Evolutionary conservation across 2,113 vertebrate species (phyloP).

Genomic region (Monopterus albus): DNA sequence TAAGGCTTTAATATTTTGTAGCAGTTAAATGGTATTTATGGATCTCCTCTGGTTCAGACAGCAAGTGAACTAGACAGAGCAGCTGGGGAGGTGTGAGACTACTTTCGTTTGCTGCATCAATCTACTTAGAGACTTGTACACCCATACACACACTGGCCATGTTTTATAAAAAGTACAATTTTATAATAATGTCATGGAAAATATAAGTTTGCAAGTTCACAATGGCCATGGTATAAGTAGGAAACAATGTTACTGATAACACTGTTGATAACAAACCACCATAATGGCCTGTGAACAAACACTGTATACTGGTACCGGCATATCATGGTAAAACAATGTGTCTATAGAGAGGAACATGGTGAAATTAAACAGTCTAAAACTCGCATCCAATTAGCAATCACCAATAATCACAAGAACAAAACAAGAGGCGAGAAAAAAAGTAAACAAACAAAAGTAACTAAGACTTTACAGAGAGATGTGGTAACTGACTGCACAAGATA

Average conservation of each 20-base stretch:
- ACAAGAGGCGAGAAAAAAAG: no score
- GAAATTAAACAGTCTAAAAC: no score
- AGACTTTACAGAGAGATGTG: no score
- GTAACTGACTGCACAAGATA: no score
- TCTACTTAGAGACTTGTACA: slow-evolving; percentile 46
- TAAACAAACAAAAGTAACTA: no score
- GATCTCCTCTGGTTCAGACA: slow-evolving; percentile 30
- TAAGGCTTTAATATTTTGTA: slow-evolving; percentile 31
- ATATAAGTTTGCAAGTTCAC: slow-evolving; percentile 30
- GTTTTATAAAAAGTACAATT: slow-evolving; percentile 22
- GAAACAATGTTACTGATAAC: neutral
- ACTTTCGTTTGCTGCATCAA: slow-evolving; percentile 79
- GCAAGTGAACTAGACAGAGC: slow-evolving; percentile 52
- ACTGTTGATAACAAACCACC: neutral
- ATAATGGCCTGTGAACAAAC: neutral
- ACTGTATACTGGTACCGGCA: neutral
- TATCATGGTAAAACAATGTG: no score
- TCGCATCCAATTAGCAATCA: no score
- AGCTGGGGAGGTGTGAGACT: slow-evolving; percentile 78
- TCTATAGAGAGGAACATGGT: no score
- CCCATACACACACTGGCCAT: slow-evolving; percentile 18
- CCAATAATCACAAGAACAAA: no score
- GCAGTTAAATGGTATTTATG: neutral
- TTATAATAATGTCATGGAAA: slow-evolving; percentile 30
- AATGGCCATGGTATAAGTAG: neutral